Base-by-base conservation (phyloP, 92 coral and sea anemone genomes). In the Palythoa heliodiscus region DNA sequence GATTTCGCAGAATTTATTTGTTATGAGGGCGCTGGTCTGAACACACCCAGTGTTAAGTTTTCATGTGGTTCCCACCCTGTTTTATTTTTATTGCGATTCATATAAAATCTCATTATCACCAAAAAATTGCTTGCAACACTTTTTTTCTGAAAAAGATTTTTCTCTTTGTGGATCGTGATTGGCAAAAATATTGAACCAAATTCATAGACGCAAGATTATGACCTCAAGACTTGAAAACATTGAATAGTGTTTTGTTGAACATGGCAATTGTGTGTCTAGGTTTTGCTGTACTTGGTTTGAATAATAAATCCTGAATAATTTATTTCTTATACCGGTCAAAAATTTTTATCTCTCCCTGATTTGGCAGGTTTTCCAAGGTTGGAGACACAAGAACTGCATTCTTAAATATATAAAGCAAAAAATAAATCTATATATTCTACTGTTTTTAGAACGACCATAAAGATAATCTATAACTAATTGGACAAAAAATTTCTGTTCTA, bases 41-140 rank as follows among this genome's bases (percentile, higher is more conserved):
- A 63, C 84, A 80, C 84, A 80, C 84, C 84, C 75, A 64, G 24
- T 66, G 74, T 47, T n/a, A 61, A 47, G 73, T 80, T 80, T 66
- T 80, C 23, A 39, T 38, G 43, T 29, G 58, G 84, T 48, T 12
- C 84, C 84, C 84, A 80, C 84, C 84, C 84, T 63, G 74, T 80
- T 80, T 61, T 80, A 11, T 80, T 57, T 80, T 66, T 66, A 50
- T 80, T 47, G 63, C 12, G 64, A 68, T 17, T 66, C 58, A 64
- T 35, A 43, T 14, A 22, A 11, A 80, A n/a, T 48, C 11, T 43
- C 24, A 38, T 60, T 61, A 38, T 78, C 19, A 61, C 60, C 55
- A 70, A 71, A 23, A 38, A 78, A 78, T 37, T 58, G 17, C 12
- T 19, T 43, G 70, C 83, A 53, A 39, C 35, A 79, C n/a, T 48